Conservation (phyloP, 53 echinoderm and acorn worm species). For the Henricia sp. region DNA sequence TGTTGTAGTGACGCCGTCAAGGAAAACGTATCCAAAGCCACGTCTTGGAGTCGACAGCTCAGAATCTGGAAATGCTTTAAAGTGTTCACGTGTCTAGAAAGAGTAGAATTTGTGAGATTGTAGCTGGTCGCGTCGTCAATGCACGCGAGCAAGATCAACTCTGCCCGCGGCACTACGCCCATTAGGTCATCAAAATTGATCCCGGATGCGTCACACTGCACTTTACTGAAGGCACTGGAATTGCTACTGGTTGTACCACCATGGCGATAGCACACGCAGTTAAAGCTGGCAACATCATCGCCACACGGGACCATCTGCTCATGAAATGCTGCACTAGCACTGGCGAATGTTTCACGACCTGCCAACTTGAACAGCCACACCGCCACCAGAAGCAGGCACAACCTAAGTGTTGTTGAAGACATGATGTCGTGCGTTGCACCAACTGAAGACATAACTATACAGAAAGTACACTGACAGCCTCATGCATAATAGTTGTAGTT, state of each 20-base stretch:
- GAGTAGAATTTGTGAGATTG: conserved; percentile 2
- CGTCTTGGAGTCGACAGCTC: neutral
- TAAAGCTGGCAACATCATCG: neutral
- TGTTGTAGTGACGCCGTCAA: neutral
- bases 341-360: too few species aligned
- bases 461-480: too few species aligned
- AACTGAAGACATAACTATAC: too few species aligned
- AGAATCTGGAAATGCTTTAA: neutral
- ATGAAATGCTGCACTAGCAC: too few species aligned
- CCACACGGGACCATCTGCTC: neutral
- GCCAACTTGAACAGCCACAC: too few species aligned
- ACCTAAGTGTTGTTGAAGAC: too few species aligned
- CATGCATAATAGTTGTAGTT: too few species aligned
- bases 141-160: neutral
- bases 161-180: neutral
- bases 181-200: conserved; percentile 11
- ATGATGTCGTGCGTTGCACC: too few species aligned
- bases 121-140: neutral
- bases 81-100: neutral
- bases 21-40: neutral
- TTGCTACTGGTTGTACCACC: neutral
- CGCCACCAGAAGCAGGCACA: too few species aligned
- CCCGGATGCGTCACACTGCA: neutral
- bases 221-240: neutral
- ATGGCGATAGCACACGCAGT: neutral